Percentiles rank a stretch among this genome's conserved stretches.
phyloP scores from a whole-genome alignment of 2,113 vertebrate genomes.

The human region GRCh38 chr1:54565001-54565500 shows the following conservation, averaged over 20 bases:
- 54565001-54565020: not conserved
- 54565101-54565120: not conserved
- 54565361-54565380: not conserved
- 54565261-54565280: not conserved
- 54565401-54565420: not conserved
- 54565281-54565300: not conserved
- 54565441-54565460: too few relatives aligned
- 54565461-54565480: not conserved
- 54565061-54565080: not conserved
- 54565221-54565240: not conserved
- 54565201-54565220: not conserved
- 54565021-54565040: not conserved
- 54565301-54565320: not conserved
- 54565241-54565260: not conserved
- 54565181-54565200: not conserved
- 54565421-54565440: not conserved
- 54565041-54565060: not conserved
- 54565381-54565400: not conserved
- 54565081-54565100: not conserved
- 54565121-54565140: conserved; percentile 35
- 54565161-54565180: not conserved
- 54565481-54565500: not conserved
- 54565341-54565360: not conserved
- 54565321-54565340: not conserved
- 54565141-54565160: not conserved